phyloP scores from a whole-genome alignment of 1,140 invertebrate genomes.

The Ceratoteleas bidentatus region DNA sequence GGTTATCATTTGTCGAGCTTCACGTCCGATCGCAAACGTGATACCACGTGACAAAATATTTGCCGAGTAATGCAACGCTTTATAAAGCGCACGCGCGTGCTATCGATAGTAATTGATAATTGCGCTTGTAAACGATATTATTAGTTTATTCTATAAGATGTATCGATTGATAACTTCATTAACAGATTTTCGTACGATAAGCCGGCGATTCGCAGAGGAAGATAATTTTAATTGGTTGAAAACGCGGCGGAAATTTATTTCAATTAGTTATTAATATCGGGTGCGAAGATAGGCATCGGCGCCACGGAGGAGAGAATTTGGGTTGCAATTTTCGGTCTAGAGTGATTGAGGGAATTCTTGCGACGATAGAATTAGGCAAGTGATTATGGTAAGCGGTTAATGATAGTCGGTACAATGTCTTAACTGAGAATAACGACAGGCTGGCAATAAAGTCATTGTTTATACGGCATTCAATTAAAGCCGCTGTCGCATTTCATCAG shows the following conservation, averaged over 20 bases:
- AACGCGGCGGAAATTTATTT: background rate
- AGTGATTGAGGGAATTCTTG: no score
- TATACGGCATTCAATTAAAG: no score
- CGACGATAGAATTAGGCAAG: background rate
- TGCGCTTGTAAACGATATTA: slow-evolving; percentile 1
- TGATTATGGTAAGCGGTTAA: slow-evolving; percentile 5
- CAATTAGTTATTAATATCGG: background rate
- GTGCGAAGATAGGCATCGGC: no score
- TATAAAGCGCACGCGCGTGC: slow-evolving; percentile 1
- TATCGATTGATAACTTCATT: slow-evolving; percentile 3
- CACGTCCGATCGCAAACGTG: background rate
- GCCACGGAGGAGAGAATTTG: no score
- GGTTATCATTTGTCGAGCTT: slow-evolving; percentile 12
- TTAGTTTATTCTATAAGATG: background rate
- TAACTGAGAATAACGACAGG: no score
- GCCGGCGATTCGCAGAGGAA: background rate
- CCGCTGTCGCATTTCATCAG: no score
- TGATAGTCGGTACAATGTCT: slow-evolving; percentile 5
- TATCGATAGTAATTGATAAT: slow-evolving; percentile 16
- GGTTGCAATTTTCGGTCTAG: no score
- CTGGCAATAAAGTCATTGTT: no score
- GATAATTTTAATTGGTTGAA: background rate
- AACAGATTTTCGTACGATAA: background rate
- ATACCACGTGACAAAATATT: slow-evolving; percentile 26
- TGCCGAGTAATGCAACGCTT: slow-evolving; percentile 10